Percentiles rank a stretch among this genome's conserved stretches.
Evolutionary conservation across 2,888 invertebrate species (phyloP).

Genomic region (Leucophenga maculata): DNA sequence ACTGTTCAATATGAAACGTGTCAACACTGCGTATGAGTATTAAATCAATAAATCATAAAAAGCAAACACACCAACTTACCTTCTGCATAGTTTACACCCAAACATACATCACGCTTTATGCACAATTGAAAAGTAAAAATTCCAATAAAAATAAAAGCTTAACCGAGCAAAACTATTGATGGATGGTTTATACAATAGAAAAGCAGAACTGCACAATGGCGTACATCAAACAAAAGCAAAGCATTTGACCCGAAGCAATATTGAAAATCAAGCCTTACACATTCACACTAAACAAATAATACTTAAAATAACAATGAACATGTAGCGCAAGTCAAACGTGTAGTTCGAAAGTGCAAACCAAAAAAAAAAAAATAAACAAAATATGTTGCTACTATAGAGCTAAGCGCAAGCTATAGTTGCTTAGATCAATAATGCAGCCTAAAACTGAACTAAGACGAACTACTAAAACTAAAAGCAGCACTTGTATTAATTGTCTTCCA

Average conservation of each 20-base stretch:
- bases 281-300: slow-evolving; percentile 1
- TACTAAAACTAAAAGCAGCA: background rate
- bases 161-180: background rate
- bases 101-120: too few species aligned
- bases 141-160: too few species aligned
- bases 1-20: background rate
- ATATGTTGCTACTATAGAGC: background rate
- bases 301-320: background rate
- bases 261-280: background rate
- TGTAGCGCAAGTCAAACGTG: background rate
- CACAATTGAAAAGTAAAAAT: too few species aligned
- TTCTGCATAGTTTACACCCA: background rate
- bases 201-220: slow-evolving; percentile 3
- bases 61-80: background rate
- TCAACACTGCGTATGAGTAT: background rate
- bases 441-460: slow-evolving; percentile 5
- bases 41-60: background rate
- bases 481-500: slow-evolving; percentile 37
- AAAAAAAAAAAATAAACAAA: background rate
- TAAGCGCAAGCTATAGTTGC: background rate
- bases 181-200: background rate
- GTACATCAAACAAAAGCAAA: background rate
- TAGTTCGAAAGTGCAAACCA: background rate
- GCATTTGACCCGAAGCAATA: slow-evolving; percentile 2
- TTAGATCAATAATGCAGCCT: background rate